These are phyloP conservation scores for Athene cunicularia DNA, from an alignment of 2,113 vertebrate species.

Conservation along the genomic window DNA sequence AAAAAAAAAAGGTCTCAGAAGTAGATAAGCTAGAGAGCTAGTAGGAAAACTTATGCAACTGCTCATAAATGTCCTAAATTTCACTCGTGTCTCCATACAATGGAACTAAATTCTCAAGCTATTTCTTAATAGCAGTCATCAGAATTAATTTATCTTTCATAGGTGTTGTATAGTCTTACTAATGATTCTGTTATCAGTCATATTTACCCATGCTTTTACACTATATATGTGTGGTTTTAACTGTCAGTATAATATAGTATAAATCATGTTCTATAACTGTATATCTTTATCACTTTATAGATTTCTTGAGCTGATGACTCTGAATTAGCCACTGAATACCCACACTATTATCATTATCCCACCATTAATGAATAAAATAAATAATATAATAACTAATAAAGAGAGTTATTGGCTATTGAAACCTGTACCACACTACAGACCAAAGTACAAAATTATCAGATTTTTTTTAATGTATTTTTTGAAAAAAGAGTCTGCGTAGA, in stretches of 20 bases:
- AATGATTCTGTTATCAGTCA: not conserved
- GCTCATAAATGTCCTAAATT: not conserved
- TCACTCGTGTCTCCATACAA: not conserved
- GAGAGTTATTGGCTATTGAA: not conserved
- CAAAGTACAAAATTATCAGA: not conserved
- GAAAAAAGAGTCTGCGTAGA: not conserved
- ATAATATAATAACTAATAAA: not conserved
- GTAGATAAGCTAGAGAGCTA: not conserved
- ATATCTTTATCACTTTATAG: not conserved
- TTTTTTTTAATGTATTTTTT: not conserved
- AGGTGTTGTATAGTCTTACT: not conserved
- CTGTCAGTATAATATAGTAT: not conserved
- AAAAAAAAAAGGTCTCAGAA: not conserved
- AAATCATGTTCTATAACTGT: not conserved
- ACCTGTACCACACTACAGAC: not conserved
- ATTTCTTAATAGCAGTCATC: not conserved
- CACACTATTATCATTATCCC: not conserved
- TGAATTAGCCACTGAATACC: not conserved
- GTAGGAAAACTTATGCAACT: not conserved
- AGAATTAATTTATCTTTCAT: not conserved
- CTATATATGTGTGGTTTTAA: not conserved
- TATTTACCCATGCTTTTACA: not conserved
- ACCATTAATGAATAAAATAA: not conserved
- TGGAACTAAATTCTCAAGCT: not conserved
- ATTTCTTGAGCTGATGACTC: not conserved